Percentiles rank a stretch among this genome's conserved stretches.
Conservation (phyloP, 2,797 vertebrate species). For the Hemitrygon akajei region DNA sequence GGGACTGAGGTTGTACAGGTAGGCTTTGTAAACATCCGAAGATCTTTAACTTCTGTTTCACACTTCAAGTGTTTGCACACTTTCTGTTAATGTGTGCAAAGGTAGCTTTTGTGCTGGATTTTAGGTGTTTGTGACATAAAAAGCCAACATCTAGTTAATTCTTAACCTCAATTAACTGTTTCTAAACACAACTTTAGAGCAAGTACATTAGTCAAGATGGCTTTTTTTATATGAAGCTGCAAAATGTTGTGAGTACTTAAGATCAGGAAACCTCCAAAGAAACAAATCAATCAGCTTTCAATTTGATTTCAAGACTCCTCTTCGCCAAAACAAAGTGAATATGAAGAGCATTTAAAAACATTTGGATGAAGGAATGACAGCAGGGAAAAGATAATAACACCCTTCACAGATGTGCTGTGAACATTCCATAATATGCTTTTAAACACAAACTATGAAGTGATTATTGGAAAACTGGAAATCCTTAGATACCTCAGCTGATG, state of each 20-base stretch:
- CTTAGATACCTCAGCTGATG: background rate
- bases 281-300: background rate
- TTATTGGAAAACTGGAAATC: background rate
- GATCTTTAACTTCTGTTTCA: background rate
- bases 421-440: no score
- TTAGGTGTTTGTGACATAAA: background rate
- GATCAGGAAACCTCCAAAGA: background rate
- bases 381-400: background rate
- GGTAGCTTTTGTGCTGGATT: background rate
- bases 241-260: background rate
- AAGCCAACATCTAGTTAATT: background rate
- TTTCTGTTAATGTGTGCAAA: background rate
- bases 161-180: background rate
- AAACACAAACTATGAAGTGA: background rate
- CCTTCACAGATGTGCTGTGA: no score
- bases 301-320: background rate
- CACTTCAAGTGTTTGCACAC: no score
- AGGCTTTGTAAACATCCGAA: conserved; percentile 28
- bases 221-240: no score
- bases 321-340: background rate
- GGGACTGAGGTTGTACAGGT: conserved; percentile 95
- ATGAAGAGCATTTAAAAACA: background rate
- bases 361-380: background rate
- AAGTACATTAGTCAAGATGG: background rate
- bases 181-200: background rate